Percentiles rank a stretch among this genome's conserved stretches.
These are phyloP conservation scores for Malachius bipustulatus DNA, from an alignment of 2,888 invertebrate genomes.

Conservation along the genomic window DNA sequence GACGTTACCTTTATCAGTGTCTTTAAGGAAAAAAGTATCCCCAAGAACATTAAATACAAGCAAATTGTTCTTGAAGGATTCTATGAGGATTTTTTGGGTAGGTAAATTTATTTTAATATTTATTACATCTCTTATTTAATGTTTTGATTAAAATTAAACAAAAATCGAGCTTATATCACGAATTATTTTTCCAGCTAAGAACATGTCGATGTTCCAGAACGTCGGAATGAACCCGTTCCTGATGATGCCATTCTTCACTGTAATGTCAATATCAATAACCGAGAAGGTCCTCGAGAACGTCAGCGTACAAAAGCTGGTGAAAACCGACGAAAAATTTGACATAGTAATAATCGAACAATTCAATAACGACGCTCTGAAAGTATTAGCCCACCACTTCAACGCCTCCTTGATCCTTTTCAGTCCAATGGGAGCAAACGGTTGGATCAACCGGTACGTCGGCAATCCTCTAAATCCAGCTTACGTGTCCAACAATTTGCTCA, in stretches of 20 bases:
- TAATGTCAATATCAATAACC: no score
- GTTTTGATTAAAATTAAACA: no score
- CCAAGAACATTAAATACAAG: constrained; percentile 11
- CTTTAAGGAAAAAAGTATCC: constrained; percentile 10
- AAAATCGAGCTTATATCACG: no score
- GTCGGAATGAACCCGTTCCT: no score
- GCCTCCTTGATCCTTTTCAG: constrained; percentile 29
- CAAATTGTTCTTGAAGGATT: constrained; percentile 10
- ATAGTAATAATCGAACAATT: constrained; percentile 35
- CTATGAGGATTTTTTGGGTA: constrained; percentile 10
- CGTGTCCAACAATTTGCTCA: constrained; percentile 14
- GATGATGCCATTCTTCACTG: no score
- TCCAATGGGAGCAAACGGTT: constrained; percentile 34
- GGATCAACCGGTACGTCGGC: constrained; percentile 38
- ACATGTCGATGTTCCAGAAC: no score
- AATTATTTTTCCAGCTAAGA: no score
- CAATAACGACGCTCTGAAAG: constrained; percentile 37
- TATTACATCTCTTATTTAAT: constrained; percentile 2
- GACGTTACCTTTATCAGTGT: constrained; percentile 24
- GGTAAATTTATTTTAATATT: constrained; percentile 8
- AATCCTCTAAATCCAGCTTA: constrained; percentile 36
- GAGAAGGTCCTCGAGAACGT: no score
- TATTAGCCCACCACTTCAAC: constrained; percentile 29
- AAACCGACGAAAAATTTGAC: constrained; percentile 31
- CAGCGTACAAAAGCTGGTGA: constrained; percentile 28